A percentile compares a stretch with the other conserved stretches of the same genome.
phyloP scores from a whole-genome alignment of 2,113 vertebrate genomes.

The Anolis carolinensis region DNA sequence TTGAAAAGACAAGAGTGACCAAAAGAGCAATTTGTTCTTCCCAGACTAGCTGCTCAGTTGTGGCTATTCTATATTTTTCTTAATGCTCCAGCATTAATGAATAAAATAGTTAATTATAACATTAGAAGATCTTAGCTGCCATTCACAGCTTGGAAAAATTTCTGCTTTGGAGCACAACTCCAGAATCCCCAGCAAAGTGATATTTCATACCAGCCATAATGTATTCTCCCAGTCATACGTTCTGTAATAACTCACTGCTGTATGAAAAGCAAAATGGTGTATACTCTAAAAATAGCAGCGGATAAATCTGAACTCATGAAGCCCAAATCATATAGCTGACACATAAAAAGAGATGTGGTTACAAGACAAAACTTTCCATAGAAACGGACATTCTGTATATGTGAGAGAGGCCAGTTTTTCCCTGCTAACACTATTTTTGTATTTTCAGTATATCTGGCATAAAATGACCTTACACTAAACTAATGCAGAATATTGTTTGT shows the following conservation, averaged over 20 bases:
- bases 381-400: not conserved
- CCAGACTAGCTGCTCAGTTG: too few relatives aligned
- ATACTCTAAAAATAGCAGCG: not conserved
- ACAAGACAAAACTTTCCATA: not conserved
- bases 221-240: not conserved
- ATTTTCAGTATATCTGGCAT: not conserved
- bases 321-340: not conserved
- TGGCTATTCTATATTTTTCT: too few relatives aligned
- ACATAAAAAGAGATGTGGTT: not conserved
- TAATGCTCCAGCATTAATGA: too few relatives aligned
- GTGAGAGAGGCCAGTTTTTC: not conserved
- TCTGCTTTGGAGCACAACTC: too few relatives aligned
- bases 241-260: not conserved
- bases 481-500: not conserved
- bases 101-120: too few relatives aligned
- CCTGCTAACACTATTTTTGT: not conserved
- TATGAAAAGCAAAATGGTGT: not conserved
- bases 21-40: too few relatives aligned
- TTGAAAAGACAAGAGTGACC: too few relatives aligned
- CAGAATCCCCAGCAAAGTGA: too few relatives aligned
- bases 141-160: too few relatives aligned
- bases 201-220: not conserved
- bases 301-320: not conserved
- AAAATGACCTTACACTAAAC: not conserved
- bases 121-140: too few relatives aligned